Conservation (phyloP, 2,888 invertebrate species). For the Serrognathus titanus region DNA sequence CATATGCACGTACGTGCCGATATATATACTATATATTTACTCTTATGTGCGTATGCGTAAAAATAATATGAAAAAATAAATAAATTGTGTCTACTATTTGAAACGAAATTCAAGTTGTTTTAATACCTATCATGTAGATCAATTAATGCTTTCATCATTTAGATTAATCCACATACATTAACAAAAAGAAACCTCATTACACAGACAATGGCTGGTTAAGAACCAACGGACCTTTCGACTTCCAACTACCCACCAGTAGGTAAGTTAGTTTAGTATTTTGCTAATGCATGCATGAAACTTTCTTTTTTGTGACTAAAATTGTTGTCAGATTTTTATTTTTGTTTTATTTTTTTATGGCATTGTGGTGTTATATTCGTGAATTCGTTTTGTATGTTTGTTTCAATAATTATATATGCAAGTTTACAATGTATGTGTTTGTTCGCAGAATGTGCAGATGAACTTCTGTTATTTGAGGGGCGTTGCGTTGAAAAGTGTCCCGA, state of each 20-base stretch:
- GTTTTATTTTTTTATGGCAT: conserved; percentile 5
- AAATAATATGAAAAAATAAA: conserved; percentile 22
- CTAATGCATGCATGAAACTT: conserved; percentile 17
- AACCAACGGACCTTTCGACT: background rate
- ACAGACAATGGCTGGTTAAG: background rate
- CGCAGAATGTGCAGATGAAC: conserved; percentile 65
- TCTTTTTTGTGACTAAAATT: conserved; percentile 36
- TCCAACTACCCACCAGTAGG: conserved; percentile 20
- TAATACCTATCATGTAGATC: conserved; percentile 3
- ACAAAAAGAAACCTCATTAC: background rate
- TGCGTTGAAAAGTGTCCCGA: conserved; percentile 58
- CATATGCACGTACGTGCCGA: background rate
- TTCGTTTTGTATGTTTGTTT: background rate
- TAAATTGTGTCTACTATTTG: conserved; percentile 36
- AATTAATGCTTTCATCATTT: too few species aligned
- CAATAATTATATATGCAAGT: conserved; percentile 16
- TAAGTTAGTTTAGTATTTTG: conserved; percentile 28
- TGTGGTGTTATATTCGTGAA: background rate
- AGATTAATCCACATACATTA: background rate
- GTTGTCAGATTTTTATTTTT: conserved; percentile 41
- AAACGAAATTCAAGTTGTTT: conserved; percentile 5
- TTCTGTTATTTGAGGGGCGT: conserved; percentile 58
- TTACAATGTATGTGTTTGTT: conserved; percentile 50
- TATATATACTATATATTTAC: conserved; percentile 3
- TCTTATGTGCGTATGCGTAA: conserved; percentile 5